Conservation (phyloP, 2,113 vertebrate species). For the Corydoras maculifer region DNA sequence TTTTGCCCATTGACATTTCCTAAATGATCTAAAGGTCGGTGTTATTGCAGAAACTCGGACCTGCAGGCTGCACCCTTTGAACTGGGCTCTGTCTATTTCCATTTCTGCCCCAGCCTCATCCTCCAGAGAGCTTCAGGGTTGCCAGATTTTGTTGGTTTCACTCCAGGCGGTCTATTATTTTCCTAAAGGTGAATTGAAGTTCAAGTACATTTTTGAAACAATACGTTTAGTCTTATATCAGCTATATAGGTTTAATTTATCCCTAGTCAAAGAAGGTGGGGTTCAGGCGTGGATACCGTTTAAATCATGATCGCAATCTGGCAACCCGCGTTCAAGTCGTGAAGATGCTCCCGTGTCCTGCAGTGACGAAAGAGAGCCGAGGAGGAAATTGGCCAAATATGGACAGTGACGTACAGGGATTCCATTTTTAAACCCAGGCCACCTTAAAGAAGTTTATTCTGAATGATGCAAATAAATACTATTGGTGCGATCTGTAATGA, state of each 20-base stretch:
- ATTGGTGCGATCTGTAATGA: too few relatives aligned
- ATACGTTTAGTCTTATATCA: too few relatives aligned
- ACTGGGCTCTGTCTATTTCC: constrained; percentile 12
- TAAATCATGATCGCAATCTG: not conserved
- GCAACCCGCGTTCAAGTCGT: constrained; percentile 4
- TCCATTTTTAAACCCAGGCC: constrained; percentile 26
- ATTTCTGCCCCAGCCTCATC: not conserved
- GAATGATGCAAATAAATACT: too few relatives aligned
- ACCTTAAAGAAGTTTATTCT: not conserved
- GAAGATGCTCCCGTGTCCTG: constrained; percentile 30
- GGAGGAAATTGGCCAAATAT: constrained; percentile 49
- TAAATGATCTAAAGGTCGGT: too few relatives aligned
- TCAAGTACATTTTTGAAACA: too few relatives aligned
- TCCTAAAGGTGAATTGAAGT: too few relatives aligned
- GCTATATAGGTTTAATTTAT: not conserved
- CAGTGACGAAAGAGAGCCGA: constrained; percentile 28
- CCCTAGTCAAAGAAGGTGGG: too few relatives aligned
- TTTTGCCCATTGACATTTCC: too few relatives aligned
- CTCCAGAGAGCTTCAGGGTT: not conserved
- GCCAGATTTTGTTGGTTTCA: not conserved
- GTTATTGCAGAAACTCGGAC: too few relatives aligned
- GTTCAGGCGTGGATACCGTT: too few relatives aligned
- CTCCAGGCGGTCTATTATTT: too few relatives aligned
- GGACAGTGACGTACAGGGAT: constrained; percentile 49
- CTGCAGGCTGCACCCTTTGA: not conserved